These are phyloP conservation scores for Ornithoptera priamus DNA, from an alignment of 2,888 invertebrate genomes.

Conservation along the genomic window DNA sequence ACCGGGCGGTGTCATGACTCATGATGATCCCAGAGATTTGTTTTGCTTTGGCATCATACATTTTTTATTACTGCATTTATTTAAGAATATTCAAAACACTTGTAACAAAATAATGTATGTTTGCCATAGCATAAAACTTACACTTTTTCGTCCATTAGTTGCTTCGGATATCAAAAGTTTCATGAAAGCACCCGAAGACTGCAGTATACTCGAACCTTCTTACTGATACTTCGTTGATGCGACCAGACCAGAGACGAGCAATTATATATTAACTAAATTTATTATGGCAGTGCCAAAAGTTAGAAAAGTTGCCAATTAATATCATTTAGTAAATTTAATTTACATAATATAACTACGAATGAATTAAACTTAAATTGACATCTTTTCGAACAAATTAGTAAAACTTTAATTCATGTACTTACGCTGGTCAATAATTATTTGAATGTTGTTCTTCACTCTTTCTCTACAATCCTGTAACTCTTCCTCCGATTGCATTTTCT, in stretches of 20 bases:
- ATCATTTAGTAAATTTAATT: neutral
- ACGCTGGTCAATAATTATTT: conserved; percentile 94
- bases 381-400: conserved; percentile 16
- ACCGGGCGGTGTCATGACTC: conserved; percentile 37
- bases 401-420: conserved; percentile 75
- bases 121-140: conserved; percentile 44
- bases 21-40: conserved; percentile 39
- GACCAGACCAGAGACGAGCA: conserved; percentile 38
- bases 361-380: conserved; percentile 5
- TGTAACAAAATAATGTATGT: conserved; percentile 32
- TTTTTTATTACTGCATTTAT: conserved; percentile 21
- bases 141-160: conserved; percentile 27
- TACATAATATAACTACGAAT: neutral
- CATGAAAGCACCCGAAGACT: conserved; percentile 34
- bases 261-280: conserved; percentile 25
- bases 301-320: conserved; percentile 10
- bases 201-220: conserved; percentile 41
- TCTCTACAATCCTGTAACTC: conserved; percentile 92
- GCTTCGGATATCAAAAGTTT: conserved; percentile 30
- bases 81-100: conserved; percentile 1
- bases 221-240: conserved; percentile 28
- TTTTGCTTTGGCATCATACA: conserved; percentile 39
- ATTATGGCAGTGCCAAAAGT: conserved; percentile 2
- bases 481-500: conserved; percentile 93
- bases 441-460: conserved; percentile 90